Percentiles rank a stretch among this genome's conserved stretches.
Conservation (phyloP, 2,113 vertebrate genomes). For the Calonectris borealis region DNA sequence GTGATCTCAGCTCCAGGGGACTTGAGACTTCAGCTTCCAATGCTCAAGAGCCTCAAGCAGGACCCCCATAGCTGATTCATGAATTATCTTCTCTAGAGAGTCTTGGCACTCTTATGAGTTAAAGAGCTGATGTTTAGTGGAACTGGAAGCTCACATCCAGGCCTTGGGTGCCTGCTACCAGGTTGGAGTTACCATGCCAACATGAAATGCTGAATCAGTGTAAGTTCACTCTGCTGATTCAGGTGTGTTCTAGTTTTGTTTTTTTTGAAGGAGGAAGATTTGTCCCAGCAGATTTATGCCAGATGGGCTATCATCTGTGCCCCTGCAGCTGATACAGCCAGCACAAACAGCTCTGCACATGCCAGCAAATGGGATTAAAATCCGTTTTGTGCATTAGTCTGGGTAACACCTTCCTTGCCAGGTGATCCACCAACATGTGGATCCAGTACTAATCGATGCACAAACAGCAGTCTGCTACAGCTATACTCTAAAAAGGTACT, state of each 20-base stretch:
- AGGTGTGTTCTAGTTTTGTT: background rate
- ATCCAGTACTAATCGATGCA: background rate
- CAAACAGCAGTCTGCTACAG: background rate
- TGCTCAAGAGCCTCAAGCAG: background rate
- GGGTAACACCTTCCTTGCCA: no score
- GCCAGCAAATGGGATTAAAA: background rate
- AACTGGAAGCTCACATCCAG: background rate
- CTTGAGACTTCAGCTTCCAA: background rate
- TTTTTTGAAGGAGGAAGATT: background rate
- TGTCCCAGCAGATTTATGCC: background rate
- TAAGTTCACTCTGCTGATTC: background rate
- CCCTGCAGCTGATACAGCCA: background rate
- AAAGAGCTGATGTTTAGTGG: no score
- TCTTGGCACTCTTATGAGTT: no score
- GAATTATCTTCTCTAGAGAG: background rate
- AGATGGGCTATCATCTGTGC: background rate
- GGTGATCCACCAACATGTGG: background rate
- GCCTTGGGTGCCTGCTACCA: background rate
- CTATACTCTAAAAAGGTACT: background rate
- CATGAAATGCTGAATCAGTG: background rate
- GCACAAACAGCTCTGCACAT: background rate
- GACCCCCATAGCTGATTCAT: accelerated
- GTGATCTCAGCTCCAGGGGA: no score
- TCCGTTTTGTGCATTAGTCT: no score
- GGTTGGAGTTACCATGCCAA: background rate